phyloP scores from a whole-genome alignment of 2,888 invertebrate species.

The Pherbina coryleti region DNA sequence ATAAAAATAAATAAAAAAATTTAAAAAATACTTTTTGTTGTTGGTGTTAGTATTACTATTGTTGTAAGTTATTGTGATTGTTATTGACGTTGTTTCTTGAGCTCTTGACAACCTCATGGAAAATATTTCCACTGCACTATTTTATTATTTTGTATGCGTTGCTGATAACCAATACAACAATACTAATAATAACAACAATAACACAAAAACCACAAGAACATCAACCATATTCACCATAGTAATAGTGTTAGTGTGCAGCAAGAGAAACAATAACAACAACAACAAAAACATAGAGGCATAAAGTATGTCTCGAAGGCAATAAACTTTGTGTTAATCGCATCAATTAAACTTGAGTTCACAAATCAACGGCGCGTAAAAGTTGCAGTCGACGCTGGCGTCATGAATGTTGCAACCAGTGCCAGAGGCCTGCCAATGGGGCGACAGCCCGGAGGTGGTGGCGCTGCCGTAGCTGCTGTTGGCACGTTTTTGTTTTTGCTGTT shows the following conservation, averaged over 20 bases:
- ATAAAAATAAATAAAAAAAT: background rate
- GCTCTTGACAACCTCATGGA: constrained; percentile 27
- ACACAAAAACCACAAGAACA: background rate
- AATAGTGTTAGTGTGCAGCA: background rate
- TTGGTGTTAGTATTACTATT: constrained; percentile 36
- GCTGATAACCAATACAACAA: constrained; percentile 17
- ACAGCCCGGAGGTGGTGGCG: background rate
- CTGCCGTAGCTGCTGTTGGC: background rate
- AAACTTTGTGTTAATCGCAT: constrained; percentile 35
- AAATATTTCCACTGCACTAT: constrained; percentile 27
- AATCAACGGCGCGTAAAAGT: constrained; percentile 28
- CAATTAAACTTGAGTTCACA: constrained; percentile 35
- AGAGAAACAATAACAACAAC: background rate
- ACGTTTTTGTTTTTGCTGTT: background rate
- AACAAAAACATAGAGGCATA: background rate
- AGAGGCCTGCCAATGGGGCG: background rate
- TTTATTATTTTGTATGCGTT: background rate
- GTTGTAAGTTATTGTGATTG: background rate
- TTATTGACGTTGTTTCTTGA: constrained; percentile 10
- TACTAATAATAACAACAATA: background rate
- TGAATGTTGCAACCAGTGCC: background rate
- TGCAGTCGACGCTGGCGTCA: constrained; percentile 10
- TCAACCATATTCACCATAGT: background rate
- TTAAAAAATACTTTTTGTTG: background rate
- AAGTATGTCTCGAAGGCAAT: constrained; percentile 38